Conservation (phyloP, 92 coral and sea anemone genomes). For the Chrysogorgia sp. region DNA sequence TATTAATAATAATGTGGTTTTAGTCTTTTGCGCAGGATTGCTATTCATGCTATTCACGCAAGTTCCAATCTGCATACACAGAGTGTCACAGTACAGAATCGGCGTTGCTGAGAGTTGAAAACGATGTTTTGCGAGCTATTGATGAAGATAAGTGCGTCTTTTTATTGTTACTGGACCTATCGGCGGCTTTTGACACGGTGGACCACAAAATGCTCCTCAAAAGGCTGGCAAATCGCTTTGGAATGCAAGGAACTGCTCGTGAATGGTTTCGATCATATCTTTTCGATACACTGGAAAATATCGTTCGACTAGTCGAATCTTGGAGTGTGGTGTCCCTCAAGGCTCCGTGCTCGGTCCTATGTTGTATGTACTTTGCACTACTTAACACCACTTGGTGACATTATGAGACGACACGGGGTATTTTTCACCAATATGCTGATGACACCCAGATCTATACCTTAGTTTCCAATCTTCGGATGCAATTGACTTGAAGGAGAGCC, state of each 20-base stretch:
- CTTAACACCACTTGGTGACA: too few relatives aligned
- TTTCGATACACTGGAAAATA: neutral
- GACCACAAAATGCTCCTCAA: conserved; percentile 40
- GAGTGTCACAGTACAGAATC: conserved; percentile 50
- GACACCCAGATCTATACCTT: too few relatives aligned
- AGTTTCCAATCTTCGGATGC: too few relatives aligned
- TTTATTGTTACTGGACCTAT: conserved; percentile 21
- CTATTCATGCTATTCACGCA: too few relatives aligned
- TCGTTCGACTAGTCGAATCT: neutral
- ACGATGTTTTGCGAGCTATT: conserved; percentile 42
- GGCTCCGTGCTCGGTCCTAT: too few relatives aligned
- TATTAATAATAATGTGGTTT: too few relatives aligned
- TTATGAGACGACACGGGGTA: too few relatives aligned
- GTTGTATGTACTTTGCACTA: too few relatives aligned
- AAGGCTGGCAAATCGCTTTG: conserved; percentile 38
- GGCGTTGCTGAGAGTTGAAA: conserved; percentile 55
- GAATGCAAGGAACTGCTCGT: conserved; percentile 33
- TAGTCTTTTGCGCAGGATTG: too few relatives aligned
- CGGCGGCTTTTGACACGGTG: conserved; percentile 52
- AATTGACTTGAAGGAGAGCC: too few relatives aligned
- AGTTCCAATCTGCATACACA: conserved; percentile 48
- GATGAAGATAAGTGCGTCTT: conserved; percentile 44
- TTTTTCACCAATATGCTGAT: too few relatives aligned
- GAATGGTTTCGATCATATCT: conserved; percentile 53
- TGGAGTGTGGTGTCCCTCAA: conserved; percentile 65